Conservation (phyloP, 1,140 invertebrate genomes). For the Orussus abietinus region DNA sequence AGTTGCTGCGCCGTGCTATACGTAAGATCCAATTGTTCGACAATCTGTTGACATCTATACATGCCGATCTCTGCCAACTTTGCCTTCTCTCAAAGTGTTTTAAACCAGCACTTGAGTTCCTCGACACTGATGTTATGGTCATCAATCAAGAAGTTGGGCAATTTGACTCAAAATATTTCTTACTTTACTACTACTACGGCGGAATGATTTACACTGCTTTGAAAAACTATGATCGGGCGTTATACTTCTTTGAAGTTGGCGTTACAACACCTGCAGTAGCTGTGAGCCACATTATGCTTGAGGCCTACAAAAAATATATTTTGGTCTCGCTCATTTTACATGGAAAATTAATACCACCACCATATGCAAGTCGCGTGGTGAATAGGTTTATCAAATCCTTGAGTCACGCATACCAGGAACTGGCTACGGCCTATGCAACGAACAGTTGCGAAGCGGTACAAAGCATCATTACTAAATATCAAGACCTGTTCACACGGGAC, state of each 20-base stretch:
- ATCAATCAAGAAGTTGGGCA: conserved; percentile 80
- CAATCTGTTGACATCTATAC: conserved; percentile 87
- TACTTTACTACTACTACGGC: conserved; percentile 95
- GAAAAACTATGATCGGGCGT: conserved; percentile 87
- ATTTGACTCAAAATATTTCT: conserved; percentile 89
- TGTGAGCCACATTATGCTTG: conserved; percentile 94
- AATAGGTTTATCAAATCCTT: conserved; percentile 80
- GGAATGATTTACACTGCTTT: conserved; percentile 94
- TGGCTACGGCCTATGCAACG: conserved; percentile 76
- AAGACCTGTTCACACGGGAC: conserved; percentile 80
- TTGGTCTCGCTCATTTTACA: conserved; percentile 86
- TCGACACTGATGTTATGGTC: conserved; percentile 88
- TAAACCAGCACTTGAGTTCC: conserved; percentile 83
- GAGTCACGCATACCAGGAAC: conserved; percentile 85
- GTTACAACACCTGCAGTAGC: conserved; percentile 89
- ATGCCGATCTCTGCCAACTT: conserved; percentile 89
- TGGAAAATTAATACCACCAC: conserved; percentile 80
- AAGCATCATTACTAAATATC: conserved; percentile 70
- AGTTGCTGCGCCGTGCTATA: conserved; percentile 78
- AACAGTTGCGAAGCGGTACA: conserved; percentile 73
- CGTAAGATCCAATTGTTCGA: conserved; percentile 83
- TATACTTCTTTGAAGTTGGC: conserved; percentile 94
- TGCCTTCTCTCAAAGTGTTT: conserved; percentile 89
- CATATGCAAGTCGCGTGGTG: conserved; percentile 89
- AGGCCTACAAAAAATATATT: conserved; percentile 95